Percentiles rank a stretch among this genome's conserved stretches.
These are phyloP conservation scores for Cyrtorhinus lividipennis DNA, from an alignment of 1,140 invertebrate genomes.

Conservation along the genomic window DNA sequence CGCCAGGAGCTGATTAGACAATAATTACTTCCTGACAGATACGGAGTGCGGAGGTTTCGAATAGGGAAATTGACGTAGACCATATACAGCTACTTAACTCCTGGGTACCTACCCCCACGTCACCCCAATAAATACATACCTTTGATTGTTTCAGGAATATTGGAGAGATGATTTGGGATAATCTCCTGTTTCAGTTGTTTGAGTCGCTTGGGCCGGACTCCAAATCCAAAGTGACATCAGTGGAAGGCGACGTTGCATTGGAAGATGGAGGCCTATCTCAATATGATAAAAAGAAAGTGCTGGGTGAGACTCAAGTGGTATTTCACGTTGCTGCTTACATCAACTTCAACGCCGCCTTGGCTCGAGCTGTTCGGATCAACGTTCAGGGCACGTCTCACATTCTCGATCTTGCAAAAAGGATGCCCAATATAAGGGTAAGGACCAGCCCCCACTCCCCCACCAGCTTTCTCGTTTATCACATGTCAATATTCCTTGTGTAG, in stretches of 20 bases:
- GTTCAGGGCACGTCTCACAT: conserved; percentile 34
- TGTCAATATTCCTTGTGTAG: neutral
- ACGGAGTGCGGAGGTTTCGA: too few relatives aligned
- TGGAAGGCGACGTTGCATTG: conserved; percentile 32
- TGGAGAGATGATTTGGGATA: too few relatives aligned
- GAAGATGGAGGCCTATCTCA: conserved; percentile 41
- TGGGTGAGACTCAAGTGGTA: conserved; percentile 52
- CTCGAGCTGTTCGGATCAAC: conserved; percentile 35
- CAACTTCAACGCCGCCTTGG: conserved; percentile 36
- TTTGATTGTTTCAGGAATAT: too few relatives aligned
- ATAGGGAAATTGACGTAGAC: too few relatives aligned
- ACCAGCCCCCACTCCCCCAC: neutral
- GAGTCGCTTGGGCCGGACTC: conserved; percentile 30
- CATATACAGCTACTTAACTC: too few relatives aligned
- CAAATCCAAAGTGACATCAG: conserved; percentile 28
- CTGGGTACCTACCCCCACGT: too few relatives aligned
- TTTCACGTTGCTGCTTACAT: conserved; percentile 88
- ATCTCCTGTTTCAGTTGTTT: conserved; percentile 10
- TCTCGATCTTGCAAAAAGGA: conserved; percentile 31
- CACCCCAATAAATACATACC: too few relatives aligned
- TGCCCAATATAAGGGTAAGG: conserved; percentile 27
- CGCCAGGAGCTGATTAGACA: too few relatives aligned
- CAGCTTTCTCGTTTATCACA: conserved; percentile 16
- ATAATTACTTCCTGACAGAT: too few relatives aligned
- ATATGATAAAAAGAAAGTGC: conserved; percentile 37